phyloP scores from a whole-genome alignment of 2,113 vertebrate genomes.

The Lonchura striata region DNA sequence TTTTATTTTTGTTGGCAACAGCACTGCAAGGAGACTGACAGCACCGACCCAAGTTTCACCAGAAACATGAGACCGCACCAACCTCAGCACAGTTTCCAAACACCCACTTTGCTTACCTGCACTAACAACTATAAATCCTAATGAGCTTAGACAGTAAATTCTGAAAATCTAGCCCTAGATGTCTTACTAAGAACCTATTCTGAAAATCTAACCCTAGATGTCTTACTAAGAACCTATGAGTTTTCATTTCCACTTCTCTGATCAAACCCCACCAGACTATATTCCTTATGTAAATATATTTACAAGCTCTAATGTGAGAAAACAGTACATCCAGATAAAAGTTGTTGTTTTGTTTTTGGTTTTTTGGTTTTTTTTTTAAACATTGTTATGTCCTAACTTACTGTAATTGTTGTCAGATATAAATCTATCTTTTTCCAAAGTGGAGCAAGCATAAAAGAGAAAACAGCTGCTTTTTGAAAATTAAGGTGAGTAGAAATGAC shows the following conservation, averaged over 20 bases:
- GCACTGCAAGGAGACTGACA: neutral
- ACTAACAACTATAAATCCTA: neutral
- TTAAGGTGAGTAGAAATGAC: neutral
- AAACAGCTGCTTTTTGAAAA: neutral
- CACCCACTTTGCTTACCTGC: neutral
- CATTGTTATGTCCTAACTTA: neutral
- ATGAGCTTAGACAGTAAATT: neutral
- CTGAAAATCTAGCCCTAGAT: neutral
- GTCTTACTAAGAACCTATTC: neutral
- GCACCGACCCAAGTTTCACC: neutral
- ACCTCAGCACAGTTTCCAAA: neutral
- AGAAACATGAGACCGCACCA: neutral
- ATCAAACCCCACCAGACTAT: neutral
- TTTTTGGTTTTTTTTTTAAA: neutral
- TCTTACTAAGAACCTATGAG: neutral
- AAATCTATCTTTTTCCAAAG: neutral
- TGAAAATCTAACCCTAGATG: neutral
- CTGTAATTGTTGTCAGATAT: neutral
- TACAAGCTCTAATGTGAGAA: neutral
- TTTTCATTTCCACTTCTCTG: neutral
- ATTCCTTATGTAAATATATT: neutral
- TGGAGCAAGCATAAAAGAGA: neutral
- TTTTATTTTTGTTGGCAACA: neutral
- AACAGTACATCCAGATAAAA: neutral
- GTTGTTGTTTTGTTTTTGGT: too few species aligned